Evolutionary conservation across 2,888 invertebrate genomes (phyloP), one percentile per base, ranked within the genome.

Genomic region (Leptothorax acervorum): DNA sequence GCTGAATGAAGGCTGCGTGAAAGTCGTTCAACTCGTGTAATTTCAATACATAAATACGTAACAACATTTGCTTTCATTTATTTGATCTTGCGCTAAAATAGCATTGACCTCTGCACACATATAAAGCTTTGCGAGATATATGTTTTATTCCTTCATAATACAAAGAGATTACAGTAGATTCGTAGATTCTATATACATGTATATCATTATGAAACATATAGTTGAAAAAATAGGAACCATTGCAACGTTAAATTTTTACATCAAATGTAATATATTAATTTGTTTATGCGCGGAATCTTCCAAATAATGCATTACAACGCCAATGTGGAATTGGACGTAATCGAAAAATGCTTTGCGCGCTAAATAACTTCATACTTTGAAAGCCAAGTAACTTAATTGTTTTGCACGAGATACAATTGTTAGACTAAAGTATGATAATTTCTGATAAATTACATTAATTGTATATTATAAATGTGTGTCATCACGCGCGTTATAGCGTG

Each of bases 1-100:
- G 35, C 28, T 35, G 11, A 75, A 53, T 11, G 57, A 79, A 79
- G 71, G 57, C 45, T 48, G 4, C 71, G 71, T 35, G 79, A 79
- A 60, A 79, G 71, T 70, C 15, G 15, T 79, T 78, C 35, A 55
- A 78, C 35, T 35, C 0, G 35, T 5, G 35, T 6, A 6, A 6
- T 35, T 35, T 35, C 35, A 35, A 35, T 35, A 35, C 31, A 9
- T 42, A 31, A 12, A 39, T 78, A 45, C 9, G 9, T 53, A 18
- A 31, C 3, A 45, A 78, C 12, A 76, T 23, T 57, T 70, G 57
- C 55, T 55, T 55, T 55, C 66, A 5, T 78, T 66, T 55, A 78
- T 23, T 48, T 53, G 42, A 57, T 78, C 70, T 57, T 78, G 11
- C 15, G 15, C 23, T 57, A 45, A 57, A 78, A 68, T 57, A 78